Base-by-base conservation (phyloP, 2,888 invertebrate genomes). In the Argyresthia albistria region DNA sequence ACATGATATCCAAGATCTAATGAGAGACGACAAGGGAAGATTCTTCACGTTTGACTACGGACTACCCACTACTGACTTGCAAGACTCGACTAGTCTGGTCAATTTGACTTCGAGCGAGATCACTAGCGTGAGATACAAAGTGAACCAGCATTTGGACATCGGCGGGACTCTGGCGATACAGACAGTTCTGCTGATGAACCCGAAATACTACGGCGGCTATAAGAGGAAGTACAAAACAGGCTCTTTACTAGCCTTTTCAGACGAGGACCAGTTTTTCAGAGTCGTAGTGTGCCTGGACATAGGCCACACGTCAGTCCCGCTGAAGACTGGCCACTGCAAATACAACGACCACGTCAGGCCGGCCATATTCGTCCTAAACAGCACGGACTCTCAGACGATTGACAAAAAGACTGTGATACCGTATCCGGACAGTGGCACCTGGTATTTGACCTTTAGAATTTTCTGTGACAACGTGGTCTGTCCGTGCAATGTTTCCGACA, bases 401-500 rank as follows among this genome's bases (percentile, higher is more conserved):
- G 87, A 89, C 52, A 89, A 89, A 8, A 89, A 91, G 51, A 73
- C 91, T 12, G 89, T 91, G 56, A 90, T 94, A 35, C 97, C 97
- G 0, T 97, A 91, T 66, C 97, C 97, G 0, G 95, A 95, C 63
- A 91, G 93, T 36, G 97, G 97, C 0, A 80, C 81, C 42, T 97
- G 96, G 96, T 95, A 93, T 78, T 72, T 95, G 14, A 92, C 93
- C 1, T 78, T 96, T 57, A 89, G 90, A 48, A 77, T 94, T 50
- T 93, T 92, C 66, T 95, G 95, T 62, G 89, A 90, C 36, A 71
- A 80, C 11, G 67, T 69, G 0, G 86, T 87, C 1, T 88, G 88
- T 61, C 88, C 83, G 25, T 88, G 83, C 67, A 70, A 60, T 14
- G 84, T 83, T 0, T 82, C 87, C 0, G 77, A 79, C 52, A 77